These are phyloP conservation scores for Heliconius melpomene DNA, from an alignment of 1,140 invertebrate species.

Conservation along the genomic window DNA sequence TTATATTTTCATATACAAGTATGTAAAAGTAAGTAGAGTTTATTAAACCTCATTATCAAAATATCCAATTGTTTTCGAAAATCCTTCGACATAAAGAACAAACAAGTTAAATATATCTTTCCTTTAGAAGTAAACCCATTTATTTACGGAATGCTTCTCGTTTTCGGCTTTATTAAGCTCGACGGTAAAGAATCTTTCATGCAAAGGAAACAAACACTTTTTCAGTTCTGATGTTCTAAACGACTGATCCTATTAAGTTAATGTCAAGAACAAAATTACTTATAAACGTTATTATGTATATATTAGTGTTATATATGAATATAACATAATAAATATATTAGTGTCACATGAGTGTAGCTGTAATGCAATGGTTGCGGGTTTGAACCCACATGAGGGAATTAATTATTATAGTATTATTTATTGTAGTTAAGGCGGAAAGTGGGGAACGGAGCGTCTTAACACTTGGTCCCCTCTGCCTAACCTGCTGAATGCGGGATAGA, in stretches of 20 bases:
- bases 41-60: not conserved
- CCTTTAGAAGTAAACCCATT: not conserved
- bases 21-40: not conserved
- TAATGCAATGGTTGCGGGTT: no score
- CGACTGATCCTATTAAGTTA: conserved; percentile 5
- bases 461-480: no score
- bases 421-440: no score
- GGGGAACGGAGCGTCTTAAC: no score
- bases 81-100: not conserved
- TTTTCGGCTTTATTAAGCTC: not conserved
- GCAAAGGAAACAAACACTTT: conserved; percentile 12
- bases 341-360: no score
- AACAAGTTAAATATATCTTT: not conserved
- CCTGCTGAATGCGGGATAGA: no score
- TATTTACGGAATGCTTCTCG: not conserved
- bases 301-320: no score
- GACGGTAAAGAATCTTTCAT: conserved; percentile 13
- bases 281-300: not conserved
- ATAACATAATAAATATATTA: no score
- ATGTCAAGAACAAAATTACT: not conserved
- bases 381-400: no score
- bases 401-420: no score
- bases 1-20: no score
- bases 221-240: conserved; percentile 26
- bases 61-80: not conserved